Percentiles rank a stretch among this genome's conserved stretches.
Conservation (phyloP, 2,797 vertebrate genomes). For the Dendrocincla tyrannina region DNA sequence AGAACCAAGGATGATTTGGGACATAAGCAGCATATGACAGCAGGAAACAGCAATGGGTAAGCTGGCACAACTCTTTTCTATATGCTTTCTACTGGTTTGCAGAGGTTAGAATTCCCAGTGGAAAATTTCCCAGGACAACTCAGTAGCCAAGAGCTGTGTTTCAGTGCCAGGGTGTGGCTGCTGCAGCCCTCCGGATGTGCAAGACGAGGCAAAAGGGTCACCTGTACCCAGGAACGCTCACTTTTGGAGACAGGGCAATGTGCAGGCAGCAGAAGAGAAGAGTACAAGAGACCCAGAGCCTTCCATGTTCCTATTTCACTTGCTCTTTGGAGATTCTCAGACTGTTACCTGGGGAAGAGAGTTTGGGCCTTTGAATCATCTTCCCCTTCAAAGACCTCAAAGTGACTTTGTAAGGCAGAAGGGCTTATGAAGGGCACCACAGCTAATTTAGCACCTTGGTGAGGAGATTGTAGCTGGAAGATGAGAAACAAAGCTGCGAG, state of each 20-base stretch:
- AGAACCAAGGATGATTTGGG: not conserved
- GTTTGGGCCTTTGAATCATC: not conserved
- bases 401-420: not conserved
- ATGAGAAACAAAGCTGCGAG: not conserved
- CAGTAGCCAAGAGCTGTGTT: not conserved
- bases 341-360: not conserved
- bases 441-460: not conserved
- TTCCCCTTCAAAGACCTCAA: not conserved
- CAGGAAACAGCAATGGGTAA: not conserved
- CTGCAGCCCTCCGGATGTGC: not conserved
- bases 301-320: fast-evolving
- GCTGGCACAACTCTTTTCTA: not conserved
- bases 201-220: not conserved
- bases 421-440: not conserved
- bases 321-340: not conserved
- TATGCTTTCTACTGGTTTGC: not conserved
- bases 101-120: not conserved
- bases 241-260: fast-evolving
- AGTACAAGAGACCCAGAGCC: fast-evolving
- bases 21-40: not conserved
- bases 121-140: not conserved
- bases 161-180: not conserved
- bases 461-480: not conserved
- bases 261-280: not conserved
- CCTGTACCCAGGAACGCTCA: fast-evolving